Evolutionary conservation across 2,113 vertebrate genomes (phyloP).

Genomic region (Triplophysa siluroides): DNA sequence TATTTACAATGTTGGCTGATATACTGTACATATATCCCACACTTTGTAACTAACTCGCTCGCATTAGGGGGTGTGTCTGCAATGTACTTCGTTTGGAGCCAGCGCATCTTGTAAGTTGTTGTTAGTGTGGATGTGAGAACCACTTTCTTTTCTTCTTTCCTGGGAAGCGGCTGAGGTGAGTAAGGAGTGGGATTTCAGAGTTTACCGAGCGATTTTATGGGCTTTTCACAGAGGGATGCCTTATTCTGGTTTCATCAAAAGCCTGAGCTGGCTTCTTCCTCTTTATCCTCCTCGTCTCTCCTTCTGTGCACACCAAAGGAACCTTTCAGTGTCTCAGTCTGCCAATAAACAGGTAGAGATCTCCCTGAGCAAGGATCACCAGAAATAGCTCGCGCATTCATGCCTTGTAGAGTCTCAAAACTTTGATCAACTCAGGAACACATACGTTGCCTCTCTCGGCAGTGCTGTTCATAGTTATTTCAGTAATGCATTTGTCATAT

Average conservation of each 20-base stretch:
- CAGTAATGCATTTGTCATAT: not conserved
- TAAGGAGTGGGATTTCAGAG: constrained; percentile 36
- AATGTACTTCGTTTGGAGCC: constrained; percentile 21
- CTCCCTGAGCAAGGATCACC: constrained; percentile 24
- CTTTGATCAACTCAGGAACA: not conserved
- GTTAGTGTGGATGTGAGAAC: not conserved
- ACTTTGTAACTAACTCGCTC: constrained; percentile 1
- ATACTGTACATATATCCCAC: constrained; percentile 12
- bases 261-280: constrained; percentile 16
- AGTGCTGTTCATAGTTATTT: constrained; percentile 5
- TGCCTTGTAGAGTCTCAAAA: constrained; percentile 10
- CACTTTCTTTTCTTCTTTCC: constrained; percentile 26
- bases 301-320: constrained; percentile 32
- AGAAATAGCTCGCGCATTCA: constrained; percentile 16
- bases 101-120: constrained; percentile 14
- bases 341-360: constrained; percentile 33
- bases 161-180: constrained; percentile 19
- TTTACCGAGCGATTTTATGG: constrained; percentile 28
- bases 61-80: constrained; percentile 5
- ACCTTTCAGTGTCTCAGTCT: constrained; percentile 3
- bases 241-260: constrained; percentile 47
- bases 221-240: constrained; percentile 33
- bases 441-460: not conserved
- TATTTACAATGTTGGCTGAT: not conserved
- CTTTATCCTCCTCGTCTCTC: constrained; percentile 26